Evolutionary conservation across 1,140 invertebrate genomes (phyloP), one percentile per base, ranked within the genome.

Genomic region (Telenomus remus): DNA sequence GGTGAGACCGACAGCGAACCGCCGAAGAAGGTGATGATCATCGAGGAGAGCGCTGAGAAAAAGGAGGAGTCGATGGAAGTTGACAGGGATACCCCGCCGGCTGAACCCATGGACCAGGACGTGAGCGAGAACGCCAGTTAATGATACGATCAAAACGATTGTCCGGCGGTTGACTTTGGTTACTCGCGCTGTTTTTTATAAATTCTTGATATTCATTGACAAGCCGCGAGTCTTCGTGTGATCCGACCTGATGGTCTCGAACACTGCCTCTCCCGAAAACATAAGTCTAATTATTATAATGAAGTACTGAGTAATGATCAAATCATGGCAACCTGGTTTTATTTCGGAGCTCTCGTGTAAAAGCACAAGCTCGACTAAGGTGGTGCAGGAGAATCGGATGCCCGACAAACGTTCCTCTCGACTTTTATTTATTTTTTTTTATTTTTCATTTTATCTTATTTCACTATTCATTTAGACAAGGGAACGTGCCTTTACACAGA

Each of bases 31-130:
- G 56, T 66, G 15, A 55, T 74, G 56, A 14, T 74, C 7, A 50
- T 73, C 5, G 70, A 73, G 34, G 44, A 73, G 19, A 2, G 27
- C 0, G 6, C 1, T 7, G 27, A 7, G 5, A 65, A 59, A n/a
- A 14, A 10, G 9, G 44, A 65, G 0, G 87, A 87, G 51, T 81
- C 81, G 19, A 88, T 88, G 86, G 87, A 87, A n/a, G 78, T 88
- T 0, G 86, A 88, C 34, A 81, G 64, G 27, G 85, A 85, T 14
- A 83, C 80, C 8, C 49, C 78, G 27, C 80, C 81, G 9, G 83
- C 81, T 14, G 86, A 88, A 61, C 81, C 84, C 13, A 88, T 88
- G 85, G 86, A 88, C 19, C 80, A 87, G 50, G 87, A 88, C 76
- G 55, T 74, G 27, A 77, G 72, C 12, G 84, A 85, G 53, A 76